Evolutionary conservation across 2,797 vertebrate genomes (phyloP).

Genomic region (Clamator glandarius): DNA sequence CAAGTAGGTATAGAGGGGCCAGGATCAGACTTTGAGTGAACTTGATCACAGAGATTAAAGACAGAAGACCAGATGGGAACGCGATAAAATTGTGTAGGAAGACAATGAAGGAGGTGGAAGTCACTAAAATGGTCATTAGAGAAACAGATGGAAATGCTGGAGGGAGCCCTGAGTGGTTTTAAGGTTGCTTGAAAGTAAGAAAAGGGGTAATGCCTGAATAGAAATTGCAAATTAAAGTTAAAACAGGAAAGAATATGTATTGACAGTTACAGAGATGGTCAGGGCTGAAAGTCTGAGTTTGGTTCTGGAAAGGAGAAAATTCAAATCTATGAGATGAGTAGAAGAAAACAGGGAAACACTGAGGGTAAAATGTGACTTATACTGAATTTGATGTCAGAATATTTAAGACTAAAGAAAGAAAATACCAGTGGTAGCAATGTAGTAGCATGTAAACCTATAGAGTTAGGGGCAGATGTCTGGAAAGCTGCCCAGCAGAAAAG

Average conservation of each 20-base stretch:
- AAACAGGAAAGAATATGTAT: not conserved
- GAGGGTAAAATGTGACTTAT: not conserved
- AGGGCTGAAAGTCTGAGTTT: not conserved
- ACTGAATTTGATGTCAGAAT: not conserved
- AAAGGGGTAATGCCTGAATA: not conserved
- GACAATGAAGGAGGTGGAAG: not conserved
- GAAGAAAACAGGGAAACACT: not conserved
- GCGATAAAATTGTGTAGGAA: not conserved
- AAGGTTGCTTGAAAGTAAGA: not conserved
- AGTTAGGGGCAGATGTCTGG: not conserved
- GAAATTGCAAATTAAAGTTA: not conserved
- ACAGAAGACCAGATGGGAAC: not conserved
- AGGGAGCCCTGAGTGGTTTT: not conserved
- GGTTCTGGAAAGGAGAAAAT: not conserved
- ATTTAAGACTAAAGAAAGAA: not conserved
- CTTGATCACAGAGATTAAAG: not conserved
- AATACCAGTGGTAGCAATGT: not conserved
- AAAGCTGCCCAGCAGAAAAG: not conserved
- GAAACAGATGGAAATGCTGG: not conserved
- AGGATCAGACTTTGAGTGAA: not conserved
- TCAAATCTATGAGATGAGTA: not conserved
- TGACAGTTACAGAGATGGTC: not conserved
- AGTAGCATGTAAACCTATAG: rapidly evolving
- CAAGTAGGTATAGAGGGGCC: not conserved
- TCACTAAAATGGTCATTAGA: not conserved